A percentile compares a stretch with the other conserved stretches of the same genome.
Conservation (phyloP, 2,888 invertebrate species). For the Carcina quercana region DNA sequence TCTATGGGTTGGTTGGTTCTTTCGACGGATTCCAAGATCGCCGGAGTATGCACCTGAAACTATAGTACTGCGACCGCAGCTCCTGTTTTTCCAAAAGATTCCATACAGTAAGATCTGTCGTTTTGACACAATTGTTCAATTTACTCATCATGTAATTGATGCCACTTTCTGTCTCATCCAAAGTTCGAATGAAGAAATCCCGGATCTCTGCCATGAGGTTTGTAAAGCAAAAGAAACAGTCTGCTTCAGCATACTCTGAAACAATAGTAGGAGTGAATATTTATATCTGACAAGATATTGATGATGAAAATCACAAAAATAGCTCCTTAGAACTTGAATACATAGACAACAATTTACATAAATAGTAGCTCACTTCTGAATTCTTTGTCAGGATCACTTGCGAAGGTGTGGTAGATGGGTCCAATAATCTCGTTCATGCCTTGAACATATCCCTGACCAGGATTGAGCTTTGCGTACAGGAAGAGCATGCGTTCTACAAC, state of each 20-base stretch:
- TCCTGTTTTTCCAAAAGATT: constrained; percentile 86
- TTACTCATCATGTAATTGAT: constrained; percentile 93
- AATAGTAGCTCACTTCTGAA: constrained; percentile 87
- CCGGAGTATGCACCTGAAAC: constrained; percentile 81
- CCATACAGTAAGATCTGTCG: constrained; percentile 86
- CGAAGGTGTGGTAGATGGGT: constrained; percentile 98
- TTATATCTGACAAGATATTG: too few species aligned
- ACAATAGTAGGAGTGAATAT: too few species aligned
- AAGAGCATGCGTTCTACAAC: constrained; percentile 97
- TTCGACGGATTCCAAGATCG: not conserved
- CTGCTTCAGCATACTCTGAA: constrained; percentile 94
- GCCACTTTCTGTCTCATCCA: constrained; percentile 95
- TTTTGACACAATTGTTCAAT: constrained; percentile 83
- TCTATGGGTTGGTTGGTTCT: not conserved
- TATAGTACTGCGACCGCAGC: constrained; percentile 95
- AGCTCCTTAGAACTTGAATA: too few species aligned
- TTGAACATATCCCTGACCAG: constrained; percentile 96
- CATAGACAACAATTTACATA: too few species aligned
- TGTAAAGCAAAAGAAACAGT: constrained; percentile 98
- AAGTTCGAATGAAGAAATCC: constrained; percentile 96
- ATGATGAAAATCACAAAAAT: too few species aligned
- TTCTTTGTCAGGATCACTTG: constrained; percentile 86
- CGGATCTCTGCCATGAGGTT: constrained; percentile 98
- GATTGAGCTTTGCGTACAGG: constrained; percentile 97
- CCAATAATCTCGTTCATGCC: constrained; percentile 99